These are phyloP conservation scores for Acleris emargana DNA, from an alignment of 2,888 invertebrate species.

Conservation along the genomic window DNA sequence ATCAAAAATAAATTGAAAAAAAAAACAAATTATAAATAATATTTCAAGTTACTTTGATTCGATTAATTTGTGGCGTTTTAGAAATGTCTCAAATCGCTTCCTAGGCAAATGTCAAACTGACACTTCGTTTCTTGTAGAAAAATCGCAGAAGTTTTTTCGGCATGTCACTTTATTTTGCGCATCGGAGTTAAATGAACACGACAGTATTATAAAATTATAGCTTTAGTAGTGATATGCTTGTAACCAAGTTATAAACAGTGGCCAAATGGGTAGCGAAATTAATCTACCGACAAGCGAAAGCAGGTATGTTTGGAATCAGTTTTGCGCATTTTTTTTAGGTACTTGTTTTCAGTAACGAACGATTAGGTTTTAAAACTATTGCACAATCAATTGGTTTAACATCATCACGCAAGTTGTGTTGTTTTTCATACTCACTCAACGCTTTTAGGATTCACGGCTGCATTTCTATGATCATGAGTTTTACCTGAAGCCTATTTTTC, in stretches of 20 bases:
- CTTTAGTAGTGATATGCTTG: slow-evolving; percentile 53
- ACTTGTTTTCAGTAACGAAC: slow-evolving; percentile 40
- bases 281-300: slow-evolving; percentile 62
- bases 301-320: slow-evolving; percentile 54
- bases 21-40: not conserved
- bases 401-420: slow-evolving; percentile 10
- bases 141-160: slow-evolving; percentile 34
- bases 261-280: slow-evolving; percentile 78
- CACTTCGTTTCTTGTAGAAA: slow-evolving; percentile 3
- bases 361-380: slow-evolving; percentile 49
- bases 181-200: slow-evolving; percentile 28
- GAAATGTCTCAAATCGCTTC: slow-evolving; percentile 12
- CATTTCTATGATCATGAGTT: slow-evolving; percentile 42
- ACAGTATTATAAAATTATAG: slow-evolving; percentile 24
- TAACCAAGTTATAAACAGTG: slow-evolving; percentile 71
- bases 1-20: too few relatives aligned
- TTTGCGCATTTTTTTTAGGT: slow-evolving; percentile 38
- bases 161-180: slow-evolving; percentile 41
- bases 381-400: slow-evolving; percentile 19
- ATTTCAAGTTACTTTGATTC: not conserved
- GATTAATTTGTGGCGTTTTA: slow-evolving; percentile 1
- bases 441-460: slow-evolving; percentile 52
- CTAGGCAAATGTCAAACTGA: slow-evolving; percentile 4
- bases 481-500: slow-evolving; percentile 59
- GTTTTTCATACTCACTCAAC: slow-evolving; percentile 32